Percentiles rank a stretch among this genome's conserved stretches.
Evolutionary conservation across 2,888 invertebrate species (phyloP).

Genomic region (Entomobrya proxima): DNA sequence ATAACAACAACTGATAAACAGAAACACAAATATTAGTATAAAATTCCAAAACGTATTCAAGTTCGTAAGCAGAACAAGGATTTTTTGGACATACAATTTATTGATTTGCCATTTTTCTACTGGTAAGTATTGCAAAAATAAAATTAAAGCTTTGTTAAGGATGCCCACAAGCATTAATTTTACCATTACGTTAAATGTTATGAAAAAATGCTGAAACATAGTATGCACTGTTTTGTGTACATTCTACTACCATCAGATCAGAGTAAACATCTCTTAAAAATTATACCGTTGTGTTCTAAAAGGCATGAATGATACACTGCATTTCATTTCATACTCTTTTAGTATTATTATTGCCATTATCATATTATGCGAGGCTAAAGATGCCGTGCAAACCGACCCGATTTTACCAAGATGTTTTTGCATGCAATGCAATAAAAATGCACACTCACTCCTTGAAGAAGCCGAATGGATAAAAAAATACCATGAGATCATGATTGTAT

Average conservation of each 20-base stretch:
- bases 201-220: not conserved
- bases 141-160: too few relatives aligned
- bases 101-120: too few relatives aligned
- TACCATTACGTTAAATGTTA: not conserved
- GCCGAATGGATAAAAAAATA: not conserved
- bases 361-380: too few relatives aligned
- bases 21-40: not conserved
- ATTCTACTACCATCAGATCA: too few relatives aligned
- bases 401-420: constrained; percentile 29
- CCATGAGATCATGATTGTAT: not conserved
- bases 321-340: not conserved
- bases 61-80: too few relatives aligned
- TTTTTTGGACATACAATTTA: too few relatives aligned
- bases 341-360: not conserved
- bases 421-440: constrained; percentile 35
- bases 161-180: not conserved
- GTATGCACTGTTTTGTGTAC: not conserved
- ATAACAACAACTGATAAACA: not conserved
- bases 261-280: not conserved
- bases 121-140: too few relatives aligned
- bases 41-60: too few relatives aligned
- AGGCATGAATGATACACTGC: constrained; percentile 9
- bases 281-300: constrained; percentile 36
- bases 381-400: constrained; percentile 33
- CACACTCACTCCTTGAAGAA: constrained; percentile 1